A percentile compares a stretch with the other conserved stretches of the same genome.
phyloP scores from a whole-genome alignment of 2,888 invertebrate genomes.

The Stictocephala bisonia region DNA sequence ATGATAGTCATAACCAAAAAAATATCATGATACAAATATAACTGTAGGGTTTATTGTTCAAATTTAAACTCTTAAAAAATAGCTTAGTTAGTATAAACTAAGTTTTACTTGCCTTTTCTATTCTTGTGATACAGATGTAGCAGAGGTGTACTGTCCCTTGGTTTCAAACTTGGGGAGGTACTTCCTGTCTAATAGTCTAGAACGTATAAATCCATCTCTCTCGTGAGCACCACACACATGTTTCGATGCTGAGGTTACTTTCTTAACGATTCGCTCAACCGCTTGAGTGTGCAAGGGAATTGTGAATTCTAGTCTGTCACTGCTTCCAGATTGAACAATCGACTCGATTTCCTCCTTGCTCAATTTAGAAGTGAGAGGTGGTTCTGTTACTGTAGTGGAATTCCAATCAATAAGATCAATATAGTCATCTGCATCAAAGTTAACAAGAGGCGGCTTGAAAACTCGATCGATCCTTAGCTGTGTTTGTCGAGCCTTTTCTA shows the following conservation, averaged over 20 bases:
- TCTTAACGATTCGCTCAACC: background rate
- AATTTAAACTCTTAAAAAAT: too few species aligned
- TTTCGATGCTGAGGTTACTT: background rate
- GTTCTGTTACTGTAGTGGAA: background rate
- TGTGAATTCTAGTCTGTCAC: background rate
- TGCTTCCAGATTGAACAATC: background rate
- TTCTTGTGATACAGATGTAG: too few species aligned
- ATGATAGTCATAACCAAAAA: too few species aligned
- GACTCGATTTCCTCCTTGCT: background rate
- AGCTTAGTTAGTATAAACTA: too few species aligned
- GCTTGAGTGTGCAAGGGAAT: background rate
- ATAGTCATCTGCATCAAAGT: conserved; percentile 4
- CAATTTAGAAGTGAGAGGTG: background rate
- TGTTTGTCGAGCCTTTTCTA: conserved; percentile 1
- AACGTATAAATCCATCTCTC: background rate
- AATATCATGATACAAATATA: too few species aligned
- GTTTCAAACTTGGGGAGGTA: background rate
- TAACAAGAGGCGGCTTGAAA: conserved; percentile 3
- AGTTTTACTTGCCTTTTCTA: too few species aligned
- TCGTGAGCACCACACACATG: background rate
- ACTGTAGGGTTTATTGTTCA: too few species aligned
- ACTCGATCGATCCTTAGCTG: background rate
- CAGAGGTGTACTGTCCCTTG: background rate
- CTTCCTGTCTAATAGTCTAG: background rate
- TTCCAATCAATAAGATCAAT: conserved; percentile 12